Evolutionary conservation across 2,888 invertebrate species (phyloP).

Genomic region (Agriotes lineatus): DNA sequence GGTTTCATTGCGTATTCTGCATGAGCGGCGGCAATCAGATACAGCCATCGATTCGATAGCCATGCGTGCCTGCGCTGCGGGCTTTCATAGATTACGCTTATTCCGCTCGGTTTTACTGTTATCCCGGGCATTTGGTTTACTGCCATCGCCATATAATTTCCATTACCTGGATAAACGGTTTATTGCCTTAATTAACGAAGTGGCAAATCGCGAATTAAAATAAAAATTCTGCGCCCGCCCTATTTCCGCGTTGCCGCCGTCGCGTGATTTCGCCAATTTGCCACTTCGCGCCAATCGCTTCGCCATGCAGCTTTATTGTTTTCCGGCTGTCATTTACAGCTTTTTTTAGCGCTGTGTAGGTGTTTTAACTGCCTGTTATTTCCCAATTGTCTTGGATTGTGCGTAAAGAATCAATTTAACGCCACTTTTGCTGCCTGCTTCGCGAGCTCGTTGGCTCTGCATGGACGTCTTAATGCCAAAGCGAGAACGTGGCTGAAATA

Average conservation of each 20-base stretch:
- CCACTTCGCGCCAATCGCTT: neutral
- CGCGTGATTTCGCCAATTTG: conserved; percentile 6
- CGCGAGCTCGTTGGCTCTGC: too few species aligned
- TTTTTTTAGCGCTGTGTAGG: neutral
- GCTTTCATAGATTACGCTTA: conserved; percentile 23
- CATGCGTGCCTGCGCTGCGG: neutral
- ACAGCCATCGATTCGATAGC: conserved; percentile 14
- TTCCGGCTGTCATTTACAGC: neutral
- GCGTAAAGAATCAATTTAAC: neutral
- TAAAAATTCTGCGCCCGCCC: neutral
- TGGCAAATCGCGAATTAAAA: conserved; percentile 7
- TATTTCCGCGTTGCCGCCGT: neutral
- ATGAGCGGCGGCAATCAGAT: conserved; percentile 8
- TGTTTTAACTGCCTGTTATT: neutral
- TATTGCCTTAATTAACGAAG: conserved; percentile 12
- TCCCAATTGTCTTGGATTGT: neutral
- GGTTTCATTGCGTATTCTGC: conserved; percentile 4
- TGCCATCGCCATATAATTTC: conserved; percentile 11
- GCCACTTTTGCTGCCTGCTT: too few species aligned
- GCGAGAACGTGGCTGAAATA: too few species aligned
- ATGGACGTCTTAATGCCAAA: too few species aligned
- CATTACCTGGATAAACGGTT: conserved; percentile 16
- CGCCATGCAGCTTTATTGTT: neutral
- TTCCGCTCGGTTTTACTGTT: neutral
- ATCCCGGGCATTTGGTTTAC: neutral